Base-by-base conservation (phyloP, 2,888 invertebrate species). In the Sturmia bella region DNA sequence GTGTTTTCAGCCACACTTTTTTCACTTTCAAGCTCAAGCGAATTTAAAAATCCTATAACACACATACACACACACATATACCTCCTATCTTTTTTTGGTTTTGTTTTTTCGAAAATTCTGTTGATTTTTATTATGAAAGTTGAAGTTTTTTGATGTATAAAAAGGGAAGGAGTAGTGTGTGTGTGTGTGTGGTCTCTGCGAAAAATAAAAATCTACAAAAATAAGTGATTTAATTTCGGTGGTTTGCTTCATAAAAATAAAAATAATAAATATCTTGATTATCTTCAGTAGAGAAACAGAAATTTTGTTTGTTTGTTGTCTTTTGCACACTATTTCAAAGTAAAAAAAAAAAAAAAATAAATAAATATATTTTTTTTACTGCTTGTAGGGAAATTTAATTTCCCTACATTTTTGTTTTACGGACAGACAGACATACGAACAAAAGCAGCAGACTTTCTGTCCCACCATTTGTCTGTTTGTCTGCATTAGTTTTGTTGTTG, bases 1-100 rank as follows among this genome's bases (percentile, higher is more conserved):
- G 85, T 84, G 83, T 84, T 77, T 84, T 84, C 82, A 81, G 85
- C 85, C 84, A 85, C 85, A 85, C 85, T 85, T 84, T 73, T 64
- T 79, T 50, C 50, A 13, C 37, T 64, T 70, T 57, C 17, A 50
- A 74, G 56, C 56, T 70, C 50, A 48, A 74, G 45, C 45, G 17
- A 59, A 64, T 66, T 50, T 41, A 32, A 41, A 70, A 69, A 50
- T 24, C 43, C 17, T 54, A 27, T 11, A 13, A 66, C n/a, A 32
- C 15, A 52, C 24, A 43, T 57, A 66, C 24, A 57, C n/a, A 56
- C 54, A 21, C 19, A 32, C 5, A 9, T 15, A 27, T n/a, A n/a
- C n/a, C n/a, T n/a, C n/a, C 37, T 15, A 61, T 7, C 0, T 1
- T 13, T 24, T 74, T 57, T 68, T 57, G 45, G 43, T 21, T 54